Percentiles rank a stretch among this genome's conserved stretches.
Evolutionary conservation across 1,140 invertebrate species (phyloP).

Genomic region (Magallana gigas): DNA sequence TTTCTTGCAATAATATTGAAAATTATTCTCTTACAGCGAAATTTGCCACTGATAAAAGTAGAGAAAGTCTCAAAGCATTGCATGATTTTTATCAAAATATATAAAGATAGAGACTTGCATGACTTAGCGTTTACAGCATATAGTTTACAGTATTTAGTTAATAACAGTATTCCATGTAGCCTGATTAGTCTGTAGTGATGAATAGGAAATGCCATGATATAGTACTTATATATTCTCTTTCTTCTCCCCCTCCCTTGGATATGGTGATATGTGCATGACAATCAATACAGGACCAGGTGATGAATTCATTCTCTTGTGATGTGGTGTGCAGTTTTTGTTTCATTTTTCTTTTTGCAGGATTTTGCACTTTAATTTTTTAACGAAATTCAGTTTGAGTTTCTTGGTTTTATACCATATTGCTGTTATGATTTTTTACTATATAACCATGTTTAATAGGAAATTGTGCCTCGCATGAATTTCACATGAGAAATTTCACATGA

Average conservation of each 20-base stretch:
- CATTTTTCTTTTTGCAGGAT: not conserved
- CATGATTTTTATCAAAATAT: slow-evolving; percentile 13
- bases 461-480: no score
- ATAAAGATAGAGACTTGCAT: not conserved
- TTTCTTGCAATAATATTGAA: not conserved
- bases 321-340: slow-evolving; percentile 16
- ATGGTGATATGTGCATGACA: not conserved
- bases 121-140: not conserved
- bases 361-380: not conserved
- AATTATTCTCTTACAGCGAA: slow-evolving; percentile 3
- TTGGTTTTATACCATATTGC: no score
- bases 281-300: slow-evolving; percentile 25
- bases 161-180: no score
- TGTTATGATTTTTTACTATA: no score
- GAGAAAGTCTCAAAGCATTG: not conserved
- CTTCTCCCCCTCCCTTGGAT: not conserved
- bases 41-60: not conserved
- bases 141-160: no score
- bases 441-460: no score
- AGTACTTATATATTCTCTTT: not conserved
- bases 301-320: not conserved
- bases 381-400: no score
- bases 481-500: no score
- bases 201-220: not conserved
- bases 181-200: no score